Evolutionary conservation across 23 tunicate species (phyloP).

Genomic region (Corella eumyota): DNA sequence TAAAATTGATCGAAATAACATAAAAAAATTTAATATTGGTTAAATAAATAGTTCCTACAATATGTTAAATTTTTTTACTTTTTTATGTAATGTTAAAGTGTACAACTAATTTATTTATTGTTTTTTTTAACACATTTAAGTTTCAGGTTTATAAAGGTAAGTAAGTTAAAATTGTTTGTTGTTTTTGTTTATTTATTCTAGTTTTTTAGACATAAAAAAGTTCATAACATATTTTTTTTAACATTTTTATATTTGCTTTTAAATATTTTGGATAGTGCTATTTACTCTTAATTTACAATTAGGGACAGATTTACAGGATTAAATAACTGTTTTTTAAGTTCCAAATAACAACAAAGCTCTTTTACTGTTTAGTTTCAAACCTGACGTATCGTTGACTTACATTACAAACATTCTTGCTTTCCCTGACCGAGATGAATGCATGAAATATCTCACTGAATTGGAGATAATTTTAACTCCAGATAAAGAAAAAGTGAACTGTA

Average conservation of each 20-base stretch:
- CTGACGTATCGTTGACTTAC: conserved; percentile 60
- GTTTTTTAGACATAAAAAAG: not conserved
- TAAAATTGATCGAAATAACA: not conserved
- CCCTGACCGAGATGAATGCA: conserved; percentile 53
- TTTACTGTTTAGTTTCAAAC: conserved; percentile 73
- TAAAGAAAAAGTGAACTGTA: conserved; percentile 67
- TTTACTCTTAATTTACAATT: too few relatives aligned
- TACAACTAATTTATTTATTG: not conserved
- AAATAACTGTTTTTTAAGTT: not conserved
- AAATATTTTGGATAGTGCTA: too few relatives aligned
- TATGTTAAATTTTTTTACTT: not conserved
- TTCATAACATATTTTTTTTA: not conserved
- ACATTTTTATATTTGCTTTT: too few relatives aligned
- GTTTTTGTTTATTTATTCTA: too few relatives aligned
- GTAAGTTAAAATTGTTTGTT: too few relatives aligned
- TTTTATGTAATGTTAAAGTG: not conserved
- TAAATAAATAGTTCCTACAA: too few relatives aligned
- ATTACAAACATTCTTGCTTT: conserved; percentile 68
- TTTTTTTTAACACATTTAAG: not conserved
- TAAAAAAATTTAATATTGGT: too few relatives aligned
- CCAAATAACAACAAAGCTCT: not conserved
- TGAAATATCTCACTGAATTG: conserved; percentile 73
- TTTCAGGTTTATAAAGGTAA: not conserved
- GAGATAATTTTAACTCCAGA: conserved; percentile 49
- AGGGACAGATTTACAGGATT: too few relatives aligned